Base-by-base conservation (phyloP, 2,888 invertebrate species). In the Hanleya hanleyi region DNA sequence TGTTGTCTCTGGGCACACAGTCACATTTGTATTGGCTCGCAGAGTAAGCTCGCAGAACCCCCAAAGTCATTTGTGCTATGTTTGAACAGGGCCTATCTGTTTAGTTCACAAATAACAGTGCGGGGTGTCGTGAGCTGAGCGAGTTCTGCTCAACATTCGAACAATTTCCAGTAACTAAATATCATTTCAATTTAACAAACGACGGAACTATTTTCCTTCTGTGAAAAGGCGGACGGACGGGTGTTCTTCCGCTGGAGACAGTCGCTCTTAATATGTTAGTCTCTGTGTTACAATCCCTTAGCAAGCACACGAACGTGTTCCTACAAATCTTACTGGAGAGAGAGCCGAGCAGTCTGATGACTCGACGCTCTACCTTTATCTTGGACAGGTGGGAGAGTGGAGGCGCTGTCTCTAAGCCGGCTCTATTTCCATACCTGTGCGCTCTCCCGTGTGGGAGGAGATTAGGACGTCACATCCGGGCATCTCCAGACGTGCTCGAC, bases 121-220 rank as follows among this genome's bases (percentile, higher is more conserved):
- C 22, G 57, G 57, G 22, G 26, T 32, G 57, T 32, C 2, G 57
- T 26, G 57, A 57, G 57, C 57, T 57, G 57, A 15, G 57, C 57
- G 29, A 29, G 57, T 57, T 57, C 57, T 15, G 4, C 57, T 29
- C 32, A 32, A 57, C 57, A 57, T 57, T 57, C 57, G 57, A 57
- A 57, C 57, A 57, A 57, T 57, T 22, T 57, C 57, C 57, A 57
- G 57, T 57, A 57, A 57, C 57, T 57, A 57, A 57, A 57, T 57
- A 57, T 57, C 57, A 57, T 57, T 57, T 57, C 57, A 57, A 57
- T 57, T 29, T 57, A 57, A 57, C 57, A 57, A 57, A 57, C 57
- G 57, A 26, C 57, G 32, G 57, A 57, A 57, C 29, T 57, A 57
- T 57, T 57, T 47, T 57, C 57, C 57, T 57, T 57, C 22, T 32